phyloP scores from a whole-genome alignment of 2,113 vertebrate genomes.

The Nematolebias whitei region DNA sequence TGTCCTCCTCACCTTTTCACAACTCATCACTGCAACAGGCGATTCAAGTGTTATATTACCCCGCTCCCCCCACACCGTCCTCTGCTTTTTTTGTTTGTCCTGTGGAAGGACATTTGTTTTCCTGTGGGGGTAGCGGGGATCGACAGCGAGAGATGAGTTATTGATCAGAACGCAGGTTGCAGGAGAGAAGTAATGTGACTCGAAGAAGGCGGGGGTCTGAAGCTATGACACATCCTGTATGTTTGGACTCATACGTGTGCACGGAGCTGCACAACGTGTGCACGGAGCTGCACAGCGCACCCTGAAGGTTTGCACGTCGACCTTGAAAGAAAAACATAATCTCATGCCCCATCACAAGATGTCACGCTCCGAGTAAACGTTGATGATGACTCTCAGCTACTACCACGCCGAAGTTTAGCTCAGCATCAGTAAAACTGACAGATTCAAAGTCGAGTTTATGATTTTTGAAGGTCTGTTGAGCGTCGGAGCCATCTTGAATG shows the following conservation, averaged over 20 bases:
- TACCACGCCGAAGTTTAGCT: too few relatives aligned
- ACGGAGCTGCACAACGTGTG: too few relatives aligned
- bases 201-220: slow-evolving; percentile 28
- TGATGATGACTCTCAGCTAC: too few relatives aligned
- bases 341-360: too few relatives aligned
- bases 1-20: slow-evolving; percentile 40
- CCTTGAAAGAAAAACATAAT: too few relatives aligned
- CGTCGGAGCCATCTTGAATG: too few relatives aligned
- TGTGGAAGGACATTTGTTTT: slow-evolving; percentile 81
- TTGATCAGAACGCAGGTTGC: slow-evolving; percentile 78
- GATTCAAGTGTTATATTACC: slow-evolving; percentile 46
- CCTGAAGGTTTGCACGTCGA: too few relatives aligned
- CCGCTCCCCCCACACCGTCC: slow-evolving; percentile 1
- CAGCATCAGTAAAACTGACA: too few relatives aligned
- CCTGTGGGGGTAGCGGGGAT: slow-evolving; percentile 74
- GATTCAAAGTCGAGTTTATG: too few relatives aligned
- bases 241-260: background rate
- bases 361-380: too few relatives aligned
- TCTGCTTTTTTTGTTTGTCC: slow-evolving; percentile 72
- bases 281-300: too few relatives aligned
- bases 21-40: slow-evolving; percentile 36
- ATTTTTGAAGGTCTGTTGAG: too few relatives aligned
- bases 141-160: slow-evolving; percentile 80
- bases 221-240: slow-evolving; percentile 56
- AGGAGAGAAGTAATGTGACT: slow-evolving; percentile 35